Evolutionary conservation across 2,888 invertebrate genomes (phyloP).

Genomic region (Zygothrica quintamaculata): DNA sequence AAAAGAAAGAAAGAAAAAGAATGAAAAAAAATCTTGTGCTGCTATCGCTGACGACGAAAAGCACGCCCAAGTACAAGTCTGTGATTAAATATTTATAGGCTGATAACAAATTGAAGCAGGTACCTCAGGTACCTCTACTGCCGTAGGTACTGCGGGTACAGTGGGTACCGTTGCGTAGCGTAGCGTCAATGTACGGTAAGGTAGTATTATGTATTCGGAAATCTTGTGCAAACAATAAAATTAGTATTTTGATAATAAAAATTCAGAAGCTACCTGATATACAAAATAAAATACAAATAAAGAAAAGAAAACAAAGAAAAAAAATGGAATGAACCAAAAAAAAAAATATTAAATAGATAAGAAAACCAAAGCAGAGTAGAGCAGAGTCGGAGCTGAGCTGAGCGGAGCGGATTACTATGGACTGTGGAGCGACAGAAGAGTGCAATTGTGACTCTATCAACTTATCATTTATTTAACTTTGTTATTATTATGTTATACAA

Average conservation of each 20-base stretch:
- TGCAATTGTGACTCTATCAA: conserved; percentile 75
- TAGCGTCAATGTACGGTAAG: conserved; percentile 6
- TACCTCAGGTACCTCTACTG: conserved; percentile 26
- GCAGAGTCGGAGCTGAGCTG: conserved; percentile 4
- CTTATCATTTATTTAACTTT: conserved; percentile 80
- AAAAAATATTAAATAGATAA: conserved; percentile 70
- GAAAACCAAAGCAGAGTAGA: conserved; percentile 31
- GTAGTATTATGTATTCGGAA: conserved; percentile 56
- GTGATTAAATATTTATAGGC: conserved; percentile 81
- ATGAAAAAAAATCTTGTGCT: conserved; percentile 56
- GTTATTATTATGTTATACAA: conserved; percentile 78
- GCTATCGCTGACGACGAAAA: conserved; percentile 56
- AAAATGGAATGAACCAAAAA: conserved; percentile 44
- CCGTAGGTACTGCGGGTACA: conserved; percentile 3
- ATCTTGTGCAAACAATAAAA: conserved; percentile 79
- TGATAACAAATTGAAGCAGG: conserved; percentile 76
- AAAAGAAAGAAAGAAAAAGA: too few relatives aligned
- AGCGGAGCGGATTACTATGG: neutral
- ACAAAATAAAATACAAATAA: conserved; percentile 37
- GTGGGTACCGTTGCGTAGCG: neutral
- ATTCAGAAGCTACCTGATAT: conserved; percentile 79
- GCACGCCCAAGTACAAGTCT: conserved; percentile 73
- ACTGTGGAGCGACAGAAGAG: conserved; percentile 35
- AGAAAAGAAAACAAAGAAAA: conserved; percentile 24
- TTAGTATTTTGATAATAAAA: conserved; percentile 81